phyloP scores from a whole-genome alignment of 2,113 vertebrate species.

The Camelus dromedarius region DNA sequence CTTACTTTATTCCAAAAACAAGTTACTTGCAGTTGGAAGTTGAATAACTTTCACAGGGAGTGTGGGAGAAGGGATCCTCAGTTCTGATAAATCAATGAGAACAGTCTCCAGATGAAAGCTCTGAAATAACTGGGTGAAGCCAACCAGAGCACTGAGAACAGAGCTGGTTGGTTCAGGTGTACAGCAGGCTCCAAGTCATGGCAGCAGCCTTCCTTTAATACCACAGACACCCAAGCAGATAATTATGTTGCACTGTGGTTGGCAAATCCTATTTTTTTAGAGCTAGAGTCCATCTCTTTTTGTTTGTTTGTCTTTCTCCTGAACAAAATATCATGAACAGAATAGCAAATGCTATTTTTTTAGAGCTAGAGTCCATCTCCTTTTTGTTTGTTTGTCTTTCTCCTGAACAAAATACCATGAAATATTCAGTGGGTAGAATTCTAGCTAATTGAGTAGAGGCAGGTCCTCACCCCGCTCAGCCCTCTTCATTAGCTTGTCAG shows the following conservation, averaged over 20 bases:
- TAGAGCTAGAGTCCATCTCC: neutral
- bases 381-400: too few relatives aligned
- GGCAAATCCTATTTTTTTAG: neutral
- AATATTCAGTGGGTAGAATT: neutral
- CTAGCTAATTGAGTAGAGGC: neutral
- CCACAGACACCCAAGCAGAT: neutral
- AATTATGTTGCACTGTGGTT: neutral
- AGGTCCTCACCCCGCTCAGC: neutral
- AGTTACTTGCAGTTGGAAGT: neutral
- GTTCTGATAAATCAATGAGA: neutral
- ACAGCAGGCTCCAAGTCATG: rapidly evolving
- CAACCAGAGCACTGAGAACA: neutral
- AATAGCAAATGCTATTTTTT: neutral
- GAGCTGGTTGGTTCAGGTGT: neutral
- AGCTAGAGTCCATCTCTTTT: neutral
- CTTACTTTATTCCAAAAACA: neutral
- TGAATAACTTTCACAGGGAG: neutral
- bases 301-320: neutral
- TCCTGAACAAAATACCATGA: neutral
- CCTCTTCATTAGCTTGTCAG: neutral
- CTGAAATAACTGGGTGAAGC: neutral
- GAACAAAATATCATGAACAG: neutral
- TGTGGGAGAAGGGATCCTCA: neutral
- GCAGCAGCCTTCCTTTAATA: neutral
- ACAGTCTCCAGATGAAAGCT: neutral